Evolutionary conservation across 2,888 invertebrate species (phyloP).

Genomic region (Aplocera efformata): DNA sequence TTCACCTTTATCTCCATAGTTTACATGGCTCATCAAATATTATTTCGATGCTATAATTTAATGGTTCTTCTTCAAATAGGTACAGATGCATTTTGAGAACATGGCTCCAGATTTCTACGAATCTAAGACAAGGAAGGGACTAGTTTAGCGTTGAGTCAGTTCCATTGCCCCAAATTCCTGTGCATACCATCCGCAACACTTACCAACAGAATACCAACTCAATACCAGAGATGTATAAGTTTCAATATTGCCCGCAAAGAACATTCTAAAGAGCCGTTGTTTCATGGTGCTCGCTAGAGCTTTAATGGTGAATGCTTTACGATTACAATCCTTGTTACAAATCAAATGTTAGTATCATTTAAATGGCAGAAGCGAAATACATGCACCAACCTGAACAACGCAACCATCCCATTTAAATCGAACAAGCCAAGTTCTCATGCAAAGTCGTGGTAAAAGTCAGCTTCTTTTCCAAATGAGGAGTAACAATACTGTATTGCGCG

Average conservation of each 20-base stretch:
- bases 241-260: conserved; percentile 18
- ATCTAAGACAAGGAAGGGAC: conserved; percentile 62
- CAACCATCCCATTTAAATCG: conserved; percentile 25
- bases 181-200: conserved; percentile 59
- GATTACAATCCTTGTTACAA: conserved; percentile 28
- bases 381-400: conserved; percentile 18
- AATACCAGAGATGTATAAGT: conserved; percentile 31
- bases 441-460: conserved; percentile 35
- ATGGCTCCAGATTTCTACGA: conserved; percentile 39
- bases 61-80: not conserved
- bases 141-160: conserved; percentile 74
- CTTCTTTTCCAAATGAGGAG: conserved; percentile 33
- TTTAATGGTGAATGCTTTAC: conserved; percentile 63
- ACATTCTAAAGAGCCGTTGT: conserved; percentile 55
- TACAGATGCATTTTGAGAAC: conserved; percentile 3
- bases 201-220: conserved; percentile 46
- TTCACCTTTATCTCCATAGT: too few relatives aligned
- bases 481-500: conserved; percentile 12
- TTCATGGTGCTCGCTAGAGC: conserved; percentile 50
- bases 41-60: too few relatives aligned
- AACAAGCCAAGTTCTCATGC: conserved; percentile 36
- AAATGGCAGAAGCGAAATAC: conserved; percentile 32
- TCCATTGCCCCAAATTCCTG: conserved; percentile 73
- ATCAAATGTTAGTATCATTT: conserved; percentile 39
- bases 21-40: too few relatives aligned